Evolutionary conservation across 1,140 invertebrate species (phyloP), one percentile per base, ranked within the genome.

Genomic region (Drosophila azteca): DNA sequence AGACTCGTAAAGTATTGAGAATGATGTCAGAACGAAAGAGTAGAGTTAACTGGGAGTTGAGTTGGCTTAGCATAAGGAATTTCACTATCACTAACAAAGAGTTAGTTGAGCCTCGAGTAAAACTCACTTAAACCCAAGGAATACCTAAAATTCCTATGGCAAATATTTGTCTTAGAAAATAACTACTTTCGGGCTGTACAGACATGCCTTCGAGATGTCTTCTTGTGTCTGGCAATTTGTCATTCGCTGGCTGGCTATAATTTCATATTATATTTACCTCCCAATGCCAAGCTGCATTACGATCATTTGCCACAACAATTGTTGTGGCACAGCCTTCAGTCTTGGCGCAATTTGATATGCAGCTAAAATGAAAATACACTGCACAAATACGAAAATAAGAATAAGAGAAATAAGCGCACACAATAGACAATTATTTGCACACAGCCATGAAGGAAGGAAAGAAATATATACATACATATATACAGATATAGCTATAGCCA

Each of bases 361-460:
- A 46, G 55, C 77, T 60, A 43, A 44, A 79, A 58, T 61, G 29
- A 44, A 76, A 79, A 79, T 48, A 39, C 35, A 13, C 35, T 39
- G 11, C 35, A 35, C 15, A 41, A 35, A 43, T 43, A 39, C 26
- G 39, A 39, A 31, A 49, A 15, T 24, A 20, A 45, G 52, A 65
- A 57, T 8, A 68, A 26, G 43, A 43, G 31, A 41, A 79, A 64
- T 51, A 59, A 79, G 65, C 44, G 39, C 57, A 55, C 44, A 80
- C 72, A 76, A 80, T 80, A 55, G 52, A 62, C 39, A 72, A 76
- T 81, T 80, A 80, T 79, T 60, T 79, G 69, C 59, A 75, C 59
- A 79, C 45, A 65, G 35, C 26, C 46, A 65, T 17, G 44, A 11
- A 39, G 4, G 11, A 39, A 13, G 11, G 11, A 4, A 13, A 11